A percentile compares a stretch with the other conserved stretches of the same genome.
Evolutionary conservation across 2,113 vertebrate species (phyloP).

Genomic region (Poecilia latipinna): DNA sequence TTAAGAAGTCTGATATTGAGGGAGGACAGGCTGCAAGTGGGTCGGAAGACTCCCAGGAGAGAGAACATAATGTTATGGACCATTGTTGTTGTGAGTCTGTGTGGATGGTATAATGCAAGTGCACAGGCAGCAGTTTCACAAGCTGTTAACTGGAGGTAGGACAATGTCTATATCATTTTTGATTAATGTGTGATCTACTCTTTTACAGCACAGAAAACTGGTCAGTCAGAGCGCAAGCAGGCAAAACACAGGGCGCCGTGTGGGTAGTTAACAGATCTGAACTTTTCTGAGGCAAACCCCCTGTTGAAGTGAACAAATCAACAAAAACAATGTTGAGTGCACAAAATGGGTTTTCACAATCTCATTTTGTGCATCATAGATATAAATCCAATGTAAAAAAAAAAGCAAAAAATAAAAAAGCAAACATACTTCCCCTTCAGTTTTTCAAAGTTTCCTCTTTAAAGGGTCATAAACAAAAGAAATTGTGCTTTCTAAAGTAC

Average conservation of each 20-base stretch:
- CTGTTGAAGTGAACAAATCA: constrained; percentile 20
- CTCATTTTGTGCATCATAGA: neutral
- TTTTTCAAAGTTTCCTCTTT: neutral
- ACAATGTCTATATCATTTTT: constrained; percentile 39
- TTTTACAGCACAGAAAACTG: constrained; percentile 24
- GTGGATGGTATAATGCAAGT: constrained; percentile 29
- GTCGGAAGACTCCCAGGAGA: constrained; percentile 38
- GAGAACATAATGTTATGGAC: constrained; percentile 18
- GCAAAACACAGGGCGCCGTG: neutral
- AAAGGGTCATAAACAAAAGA: constrained; percentile 13
- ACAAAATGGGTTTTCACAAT: neutral
- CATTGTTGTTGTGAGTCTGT: constrained; percentile 27
- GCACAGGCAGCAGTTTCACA: constrained; percentile 32
- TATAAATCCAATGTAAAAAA: neutral
- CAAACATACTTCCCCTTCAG: neutral
- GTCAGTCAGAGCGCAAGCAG: constrained; percentile 13
- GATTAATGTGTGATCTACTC: constrained; percentile 39
- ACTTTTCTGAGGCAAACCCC: constrained; percentile 23
- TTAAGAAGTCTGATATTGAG: constrained; percentile 44
- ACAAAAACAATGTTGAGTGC: constrained; percentile 12
- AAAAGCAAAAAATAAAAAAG: neutral
- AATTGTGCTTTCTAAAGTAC: constrained; percentile 13
- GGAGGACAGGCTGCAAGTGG: constrained; percentile 41
- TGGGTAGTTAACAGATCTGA: constrained; percentile 48
- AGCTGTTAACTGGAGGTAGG: constrained; percentile 49